A percentile compares a stretch with the other conserved stretches of the same genome.
Evolutionary conservation across 2,888 invertebrate species (phyloP).

Genomic region (Drosophila percnosoma): DNA sequence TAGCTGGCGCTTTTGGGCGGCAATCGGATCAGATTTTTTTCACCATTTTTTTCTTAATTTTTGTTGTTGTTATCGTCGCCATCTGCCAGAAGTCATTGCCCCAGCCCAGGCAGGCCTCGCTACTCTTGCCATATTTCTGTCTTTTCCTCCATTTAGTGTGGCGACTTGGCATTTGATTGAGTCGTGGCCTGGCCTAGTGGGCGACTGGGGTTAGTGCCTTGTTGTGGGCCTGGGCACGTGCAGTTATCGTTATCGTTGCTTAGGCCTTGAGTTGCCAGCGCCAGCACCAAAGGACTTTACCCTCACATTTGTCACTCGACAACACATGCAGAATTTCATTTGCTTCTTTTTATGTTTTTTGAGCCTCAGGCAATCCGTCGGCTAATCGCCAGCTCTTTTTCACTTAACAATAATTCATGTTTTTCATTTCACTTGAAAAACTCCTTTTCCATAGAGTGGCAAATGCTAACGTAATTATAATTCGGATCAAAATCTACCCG

Average conservation of each 20-base stretch:
- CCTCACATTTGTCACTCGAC: conserved; percentile 52
- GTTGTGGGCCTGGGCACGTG: conserved; percentile 34
- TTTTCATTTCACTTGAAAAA: neutral
- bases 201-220: neutral
- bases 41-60: neutral
- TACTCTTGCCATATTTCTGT: conserved; percentile 34
- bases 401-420: neutral
- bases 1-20: conserved; percentile 34
- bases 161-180: conserved; percentile 57
- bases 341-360: neutral
- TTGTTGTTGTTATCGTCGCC: conserved; percentile 8
- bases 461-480: neutral
- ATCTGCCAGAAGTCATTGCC: conserved; percentile 48
- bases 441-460: neutral
- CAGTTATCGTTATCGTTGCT: conserved; percentile 38
- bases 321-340: conserved; percentile 29
- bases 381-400: conserved; percentile 10
- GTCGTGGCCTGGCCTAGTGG: conserved; percentile 10
- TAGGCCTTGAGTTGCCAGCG: conserved; percentile 38
- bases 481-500: neutral
- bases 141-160: conserved; percentile 45
- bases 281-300: conserved; percentile 28
- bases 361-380: conserved; percentile 4
- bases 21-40: conserved; percentile 32
- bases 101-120: conserved; percentile 15